Conservation (phyloP, 1,140 invertebrate genomes). For the Neotoxoptera formosana region DNA sequence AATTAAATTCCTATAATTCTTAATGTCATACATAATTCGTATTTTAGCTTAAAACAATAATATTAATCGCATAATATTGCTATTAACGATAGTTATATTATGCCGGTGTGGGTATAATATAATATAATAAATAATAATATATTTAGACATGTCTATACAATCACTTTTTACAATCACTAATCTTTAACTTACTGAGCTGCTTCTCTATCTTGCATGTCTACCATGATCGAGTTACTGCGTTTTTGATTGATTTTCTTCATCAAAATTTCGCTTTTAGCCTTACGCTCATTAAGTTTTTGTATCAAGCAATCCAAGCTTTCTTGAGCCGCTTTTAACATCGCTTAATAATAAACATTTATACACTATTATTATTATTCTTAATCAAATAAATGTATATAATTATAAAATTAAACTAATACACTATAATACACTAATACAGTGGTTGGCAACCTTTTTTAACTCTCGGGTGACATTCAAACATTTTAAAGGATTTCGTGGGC, state of each 20-base stretch:
- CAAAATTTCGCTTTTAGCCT: slow-evolving; percentile 24
- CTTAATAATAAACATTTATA: not conserved
- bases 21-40: not conserved
- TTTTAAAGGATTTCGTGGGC: not conserved
- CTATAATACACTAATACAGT: not conserved
- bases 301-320: slow-evolving; percentile 35
- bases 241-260: slow-evolving; percentile 40
- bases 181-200: slow-evolving; percentile 14
- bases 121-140: not conserved
- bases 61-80: not conserved
- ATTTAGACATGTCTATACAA: not conserved
- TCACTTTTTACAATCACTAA: not conserved
- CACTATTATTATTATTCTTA: not conserved
- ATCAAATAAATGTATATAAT: not conserved
- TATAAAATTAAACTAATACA: not conserved
- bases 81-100: too few relatives aligned
- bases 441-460: not conserved
- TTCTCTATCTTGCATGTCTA: slow-evolving; percentile 4
- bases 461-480: not conserved
- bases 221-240: not conserved
- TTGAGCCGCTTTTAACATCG: not conserved
- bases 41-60: not conserved
- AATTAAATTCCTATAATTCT: not conserved
- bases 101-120: too few relatives aligned
- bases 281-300: slow-evolving; percentile 38